Conservation (phyloP, 2,113 vertebrate genomes). For the Semicossyphus pulcher region DNA sequence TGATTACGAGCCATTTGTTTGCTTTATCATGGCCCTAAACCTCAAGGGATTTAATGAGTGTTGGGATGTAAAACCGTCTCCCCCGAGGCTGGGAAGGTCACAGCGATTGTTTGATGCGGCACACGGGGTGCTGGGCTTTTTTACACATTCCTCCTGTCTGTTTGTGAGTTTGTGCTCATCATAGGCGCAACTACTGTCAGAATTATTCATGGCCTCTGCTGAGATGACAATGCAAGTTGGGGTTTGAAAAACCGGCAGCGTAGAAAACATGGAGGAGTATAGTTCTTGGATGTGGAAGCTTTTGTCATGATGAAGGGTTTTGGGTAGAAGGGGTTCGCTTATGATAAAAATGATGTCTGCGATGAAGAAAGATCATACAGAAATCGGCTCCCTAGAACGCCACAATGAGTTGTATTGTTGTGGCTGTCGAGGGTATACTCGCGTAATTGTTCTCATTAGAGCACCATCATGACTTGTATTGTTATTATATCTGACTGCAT, state of each 20-base stretch:
- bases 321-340: conserved; percentile 15
- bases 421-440: conserved; percentile 54
- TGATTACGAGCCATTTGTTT: conserved; percentile 82
- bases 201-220: conserved; percentile 55
- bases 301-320: conserved; percentile 22
- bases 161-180: conserved; percentile 51
- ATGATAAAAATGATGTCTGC: conserved; percentile 30
- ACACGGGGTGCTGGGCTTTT: conserved; percentile 15
- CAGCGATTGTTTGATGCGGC: conserved; percentile 57
- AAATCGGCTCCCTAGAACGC: conserved; percentile 32
- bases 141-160: conserved; percentile 27
- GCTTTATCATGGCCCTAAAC: conserved; percentile 78
- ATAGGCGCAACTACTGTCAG: conserved; percentile 31
- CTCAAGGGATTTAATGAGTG: conserved; percentile 72
- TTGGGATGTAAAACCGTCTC: conserved; percentile 66
- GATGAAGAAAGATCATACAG: conserved; percentile 37
- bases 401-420: conserved; percentile 52
- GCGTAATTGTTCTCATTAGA: conserved; percentile 72
- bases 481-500: conserved; percentile 74
- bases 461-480: conserved; percentile 61
- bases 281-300: conserved; percentile 38
- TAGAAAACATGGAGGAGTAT: conserved; percentile 35
- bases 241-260: conserved; percentile 40
- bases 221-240: conserved; percentile 35
- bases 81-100: conserved; percentile 70